Conservation (phyloP, 30 jellyfish, hydroid and myxozoan genomes). For the Morbakka virulenta region DNA sequence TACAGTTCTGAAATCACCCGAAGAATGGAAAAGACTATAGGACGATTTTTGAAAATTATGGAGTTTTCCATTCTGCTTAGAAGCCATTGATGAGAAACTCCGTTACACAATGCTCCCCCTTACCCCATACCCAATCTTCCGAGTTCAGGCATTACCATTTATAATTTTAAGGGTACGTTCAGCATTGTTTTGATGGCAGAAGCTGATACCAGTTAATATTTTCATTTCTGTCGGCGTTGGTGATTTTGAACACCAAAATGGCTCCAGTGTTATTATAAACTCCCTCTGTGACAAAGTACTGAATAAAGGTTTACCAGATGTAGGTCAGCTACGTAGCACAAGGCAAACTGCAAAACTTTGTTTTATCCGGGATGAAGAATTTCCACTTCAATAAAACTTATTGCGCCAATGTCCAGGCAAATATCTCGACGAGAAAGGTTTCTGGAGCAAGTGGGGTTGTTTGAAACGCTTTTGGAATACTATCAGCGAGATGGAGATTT, state of each 20-base stretch:
- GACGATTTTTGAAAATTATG: conserved; percentile 22
- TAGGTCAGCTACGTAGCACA: conserved; percentile 5
- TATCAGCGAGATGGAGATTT: conserved; percentile 29
- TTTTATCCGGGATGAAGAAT: conserved; percentile 17
- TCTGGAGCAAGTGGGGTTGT: conserved; percentile 46
- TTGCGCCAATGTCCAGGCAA: conserved; percentile 18
- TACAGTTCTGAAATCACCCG: not conserved
- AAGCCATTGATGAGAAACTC: conserved; percentile 21
- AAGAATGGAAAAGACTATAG: conserved; percentile 15
- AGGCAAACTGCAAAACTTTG: not conserved
- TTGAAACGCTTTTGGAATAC: conserved; percentile 56
- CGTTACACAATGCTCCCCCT: not conserved
- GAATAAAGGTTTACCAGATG: not conserved
- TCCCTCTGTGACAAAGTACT: conserved; percentile 18
- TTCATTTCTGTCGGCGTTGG: conserved; percentile 26
- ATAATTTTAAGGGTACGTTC: conserved; percentile 16
- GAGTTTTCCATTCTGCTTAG: conserved; percentile 23
- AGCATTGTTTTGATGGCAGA: conserved; percentile 9
- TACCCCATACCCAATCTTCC: too few species aligned
- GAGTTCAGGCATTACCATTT: conserved; percentile 12
- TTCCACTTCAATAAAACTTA: conserved; percentile 23
- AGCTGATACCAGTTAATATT: conserved; percentile 32
- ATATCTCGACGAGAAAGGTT: not conserved
- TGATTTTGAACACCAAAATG: conserved; percentile 13
- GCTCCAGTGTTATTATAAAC: conserved; percentile 19